These are phyloP conservation scores for Eledona agricola DNA, from an alignment of 2,888 invertebrate species.

Conservation along the genomic window DNA sequence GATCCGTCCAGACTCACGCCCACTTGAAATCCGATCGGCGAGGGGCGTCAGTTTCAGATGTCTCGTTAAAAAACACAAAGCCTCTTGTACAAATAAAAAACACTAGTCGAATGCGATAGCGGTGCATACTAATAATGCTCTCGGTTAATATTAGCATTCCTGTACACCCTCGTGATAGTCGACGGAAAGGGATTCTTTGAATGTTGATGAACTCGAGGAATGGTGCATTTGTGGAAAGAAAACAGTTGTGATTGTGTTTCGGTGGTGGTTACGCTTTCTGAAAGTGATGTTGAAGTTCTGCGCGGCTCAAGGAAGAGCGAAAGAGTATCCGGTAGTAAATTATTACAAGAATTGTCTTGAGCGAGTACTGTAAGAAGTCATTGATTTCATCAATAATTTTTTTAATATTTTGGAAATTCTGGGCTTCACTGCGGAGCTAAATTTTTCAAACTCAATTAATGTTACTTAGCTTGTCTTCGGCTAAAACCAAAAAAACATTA, in stretches of 20 bases:
- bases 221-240: slow-evolving; percentile 6
- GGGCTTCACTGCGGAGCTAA: no score
- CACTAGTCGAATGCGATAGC: no score
- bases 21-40: no score
- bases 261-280: slow-evolving; percentile 5
- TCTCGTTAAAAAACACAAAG: slow-evolving; percentile 8
- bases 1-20: no score
- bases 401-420: no score
- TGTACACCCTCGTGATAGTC: slow-evolving; percentile 34
- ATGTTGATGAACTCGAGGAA: slow-evolving; percentile 35
- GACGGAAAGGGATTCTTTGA: slow-evolving; percentile 21
- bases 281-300: slow-evolving; percentile 61
- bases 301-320: slow-evolving; percentile 54
- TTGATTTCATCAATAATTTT: no score
- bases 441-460: no score
- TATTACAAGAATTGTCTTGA: no score
- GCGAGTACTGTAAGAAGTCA: no score
- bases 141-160: slow-evolving; percentile 37
- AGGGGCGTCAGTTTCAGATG: slow-evolving; percentile 8
- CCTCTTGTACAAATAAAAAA: no score
- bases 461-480: no score
- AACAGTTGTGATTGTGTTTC: slow-evolving; percentile 2
- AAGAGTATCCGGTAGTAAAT: slow-evolving; percentile 54
- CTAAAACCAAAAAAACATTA: no score
- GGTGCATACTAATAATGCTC: slow-evolving; percentile 37